A percentile compares a stretch with the other conserved stretches of the same genome.
phyloP scores from a whole-genome alignment of 2,888 invertebrate genomes.

The Lepidocyrtinus sp. region DNA sequence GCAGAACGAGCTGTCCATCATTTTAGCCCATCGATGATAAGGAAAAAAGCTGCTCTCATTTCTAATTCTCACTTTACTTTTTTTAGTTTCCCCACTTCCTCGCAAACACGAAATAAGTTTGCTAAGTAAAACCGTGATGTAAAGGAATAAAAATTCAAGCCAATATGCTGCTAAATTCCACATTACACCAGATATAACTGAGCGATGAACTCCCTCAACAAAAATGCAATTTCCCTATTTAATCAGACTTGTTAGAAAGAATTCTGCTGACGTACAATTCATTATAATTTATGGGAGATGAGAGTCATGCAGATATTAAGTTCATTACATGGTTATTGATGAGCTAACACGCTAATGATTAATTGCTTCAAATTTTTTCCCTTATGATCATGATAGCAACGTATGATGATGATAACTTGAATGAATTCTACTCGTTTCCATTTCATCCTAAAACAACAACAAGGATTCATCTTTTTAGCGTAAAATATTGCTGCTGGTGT shows the following conservation, averaged over 20 bases:
- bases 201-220: neutral
- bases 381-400: conserved; percentile 1
- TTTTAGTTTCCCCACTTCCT: conserved; percentile 6
- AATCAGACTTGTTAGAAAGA: neutral
- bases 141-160: too few relatives aligned
- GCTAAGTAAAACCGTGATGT: neutral
- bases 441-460: neutral
- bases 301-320: neutral
- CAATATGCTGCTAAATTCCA: neutral
- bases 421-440: conserved; percentile 1
- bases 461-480: neutral
- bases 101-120: neutral
- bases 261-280: conserved; percentile 4
- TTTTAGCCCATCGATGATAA: neutral
- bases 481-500: neutral
- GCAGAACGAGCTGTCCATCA: neutral
- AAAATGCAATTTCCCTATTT: neutral
- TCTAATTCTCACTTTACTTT: neutral
- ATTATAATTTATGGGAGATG: neutral
- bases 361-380: conserved; percentile 3
- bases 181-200: conserved; percentile 3
- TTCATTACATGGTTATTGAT: conserved; percentile 13
- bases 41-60: neutral
- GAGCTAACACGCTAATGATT: conserved; percentile 10
- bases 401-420: conserved; percentile 3